Conservation (phyloP, 2,113 vertebrate genomes). For the Alosa alosa region DNA sequence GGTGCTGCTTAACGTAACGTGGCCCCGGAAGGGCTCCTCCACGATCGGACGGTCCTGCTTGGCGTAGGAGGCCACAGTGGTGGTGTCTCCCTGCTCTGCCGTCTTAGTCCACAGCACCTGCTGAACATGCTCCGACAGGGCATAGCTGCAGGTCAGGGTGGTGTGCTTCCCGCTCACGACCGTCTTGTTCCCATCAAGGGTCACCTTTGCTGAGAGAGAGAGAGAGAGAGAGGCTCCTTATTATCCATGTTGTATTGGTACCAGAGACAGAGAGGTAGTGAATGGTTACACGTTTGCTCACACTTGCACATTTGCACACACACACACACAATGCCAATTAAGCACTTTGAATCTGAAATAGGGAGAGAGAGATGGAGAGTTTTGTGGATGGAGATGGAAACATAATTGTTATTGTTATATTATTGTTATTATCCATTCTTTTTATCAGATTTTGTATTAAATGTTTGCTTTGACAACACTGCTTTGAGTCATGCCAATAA, state of each 20-base stretch:
- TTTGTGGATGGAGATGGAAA: no score
- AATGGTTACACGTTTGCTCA: no score
- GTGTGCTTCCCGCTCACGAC: slow-evolving; percentile 51
- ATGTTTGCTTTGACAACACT: no score
- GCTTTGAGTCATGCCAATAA: no score
- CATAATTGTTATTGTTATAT: no score
- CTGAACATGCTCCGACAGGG: slow-evolving; percentile 50
- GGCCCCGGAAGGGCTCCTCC: slow-evolving; percentile 38
- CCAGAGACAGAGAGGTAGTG: not conserved
- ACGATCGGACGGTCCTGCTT: slow-evolving; percentile 13
- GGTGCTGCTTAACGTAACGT: slow-evolving; percentile 54
- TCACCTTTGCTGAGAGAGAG: slow-evolving; percentile 56
- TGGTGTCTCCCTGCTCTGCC: slow-evolving; percentile 59
- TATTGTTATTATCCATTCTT: no score
- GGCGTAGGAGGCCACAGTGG: slow-evolving; percentile 57
- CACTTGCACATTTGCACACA: no score
- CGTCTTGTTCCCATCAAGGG: slow-evolving; percentile 58
- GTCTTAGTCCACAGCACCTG: slow-evolving; percentile 76
- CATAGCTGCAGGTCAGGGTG: slow-evolving; percentile 65
- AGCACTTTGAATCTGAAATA: no score
- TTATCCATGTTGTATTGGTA: not conserved
- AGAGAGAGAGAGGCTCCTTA: not conserved
- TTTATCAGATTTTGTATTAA: no score
- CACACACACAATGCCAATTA: no score
- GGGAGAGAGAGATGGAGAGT: no score